Percentiles rank a stretch among this genome's conserved stretches.
These are phyloP conservation scores for Acronicta alni DNA, from an alignment of 2,888 invertebrate species.

Conservation along the genomic window DNA sequence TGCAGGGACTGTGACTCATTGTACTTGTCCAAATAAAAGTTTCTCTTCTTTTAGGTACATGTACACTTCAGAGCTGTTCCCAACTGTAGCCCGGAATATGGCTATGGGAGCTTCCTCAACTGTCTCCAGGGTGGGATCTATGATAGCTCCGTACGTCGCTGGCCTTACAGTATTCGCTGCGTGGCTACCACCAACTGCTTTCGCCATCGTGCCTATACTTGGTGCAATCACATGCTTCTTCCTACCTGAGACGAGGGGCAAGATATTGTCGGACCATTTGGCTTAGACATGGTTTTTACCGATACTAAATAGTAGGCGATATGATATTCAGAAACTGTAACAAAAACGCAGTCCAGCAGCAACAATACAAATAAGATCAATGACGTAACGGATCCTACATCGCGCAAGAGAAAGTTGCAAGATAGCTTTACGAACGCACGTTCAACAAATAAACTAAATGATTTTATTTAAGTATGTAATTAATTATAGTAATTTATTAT, in stretches of 20 bases:
- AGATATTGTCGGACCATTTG: conserved; percentile 54
- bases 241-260: conserved; percentile 66
- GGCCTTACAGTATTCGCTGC: conserved; percentile 47
- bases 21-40: not conserved
- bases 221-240: conserved; percentile 55
- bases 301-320: not conserved
- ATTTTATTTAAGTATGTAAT: too few species aligned
- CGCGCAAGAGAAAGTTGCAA: too few species aligned
- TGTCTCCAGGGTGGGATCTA: conserved; percentile 88
- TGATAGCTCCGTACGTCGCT: conserved; percentile 89
- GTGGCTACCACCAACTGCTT: conserved; percentile 64
- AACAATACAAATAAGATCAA: too few species aligned
- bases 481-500: too few species aligned
- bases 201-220: conserved; percentile 57
- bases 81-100: conserved; percentile 89
- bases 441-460: too few species aligned
- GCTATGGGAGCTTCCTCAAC: conserved; percentile 90
- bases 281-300: conserved; percentile 20
- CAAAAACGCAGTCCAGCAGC: too few species aligned
- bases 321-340: not conserved
- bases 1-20: too few species aligned
- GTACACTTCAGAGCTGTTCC: conserved; percentile 89
- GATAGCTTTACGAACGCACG: too few species aligned
- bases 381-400: too few species aligned
- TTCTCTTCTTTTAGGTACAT: conserved; percentile 60